Base-by-base conservation (phyloP, 2,113 vertebrate genomes). In the Muntiacus reevesi region DNA sequence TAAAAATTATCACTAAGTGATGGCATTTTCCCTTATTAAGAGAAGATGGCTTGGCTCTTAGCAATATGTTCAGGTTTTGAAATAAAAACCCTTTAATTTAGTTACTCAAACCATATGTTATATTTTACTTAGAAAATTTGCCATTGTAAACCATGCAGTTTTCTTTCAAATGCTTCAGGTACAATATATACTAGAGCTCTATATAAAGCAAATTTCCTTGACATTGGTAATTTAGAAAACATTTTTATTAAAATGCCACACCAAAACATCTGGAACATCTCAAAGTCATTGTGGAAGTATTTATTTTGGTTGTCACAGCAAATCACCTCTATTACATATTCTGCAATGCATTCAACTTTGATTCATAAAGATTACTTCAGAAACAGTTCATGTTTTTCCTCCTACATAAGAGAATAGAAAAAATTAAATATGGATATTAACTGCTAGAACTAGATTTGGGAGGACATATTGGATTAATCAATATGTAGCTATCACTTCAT, bases 221-320 rank as follows among this genome's bases (percentile, higher is more conserved):
- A 95, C 98, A 97, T 45, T 62, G 55, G 84, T 91, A 93, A 98
- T 94, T 88, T 91, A 85, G 84, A 90, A 94, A 94, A 91, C 43
- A 21, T 33, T 89, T 96, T 92, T 71, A 85, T 87, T 45, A 95
- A 95, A 92, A 88, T 87, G 85, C 82, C 86, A 96, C 36, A 88
- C 7, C 11, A 71, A 88, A 97, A 86, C 96, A 97, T 97, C 97
- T 98, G 95, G 92, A 91, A 92, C 84, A 57, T 40, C 33, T 98
- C 92, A 98, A 83, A 91, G 23, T 91, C 92, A 95, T 47, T 71
- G 17, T 96, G 87, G 71, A 96, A 97, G 59, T 64, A 93, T 94
- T 92, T 96, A 76, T 89, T 98, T 97, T 96, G 97, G 95, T 87
- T 98, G 92, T 97, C 87, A 95, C 64, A 95, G 52, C 40, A 87